Base-by-base conservation (phyloP, 23 tunicate species). In the Phallusia fumigata region DNA sequence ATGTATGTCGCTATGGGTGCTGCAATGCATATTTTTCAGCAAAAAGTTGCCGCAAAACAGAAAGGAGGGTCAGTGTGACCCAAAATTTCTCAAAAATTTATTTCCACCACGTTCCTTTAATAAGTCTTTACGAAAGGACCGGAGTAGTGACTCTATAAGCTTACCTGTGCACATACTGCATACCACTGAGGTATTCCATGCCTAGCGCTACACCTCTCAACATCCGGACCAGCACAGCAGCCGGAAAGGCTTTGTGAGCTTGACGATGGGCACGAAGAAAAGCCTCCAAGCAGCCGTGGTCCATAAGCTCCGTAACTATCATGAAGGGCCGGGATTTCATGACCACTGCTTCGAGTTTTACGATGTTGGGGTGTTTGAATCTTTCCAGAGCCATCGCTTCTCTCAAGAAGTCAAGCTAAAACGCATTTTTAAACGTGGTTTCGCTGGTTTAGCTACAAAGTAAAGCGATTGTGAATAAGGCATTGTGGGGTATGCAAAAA, bases 331-430 rank as follows among this genome's bases (percentile, higher is more conserved):
- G 97, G 33, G 88, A 51, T 36, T 36, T 64, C 28, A 88, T 92
- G 19, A 92, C 88, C 8, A 92, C 97, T 18, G 97, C 97, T 76
- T 92, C 97, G 34, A 92, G 76, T 31, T 87, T 90, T 72, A 92
- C 86, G 31, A 92, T 87, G 82, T 92, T 92, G 51, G 97, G 97
- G 74, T 92, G 97, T 13, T 85, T 83, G 73, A 92, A 92, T n/a
- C 75, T 79, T 65, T 89, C 91, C 35, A 92, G 75, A 22, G 97
- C 90, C 79, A 35, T 84, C 36, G 97, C 97, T 76, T 92, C 97
- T 0, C 86, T 83, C 19, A 92, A 81, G 47, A 92, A 92, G 64
- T 87, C 86, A 30, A 86, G 53, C 97, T 92, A 65, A n/a, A n/a
- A n/a, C n/a, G n/a, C n/a, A n/a, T n/a, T n/a, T n/a, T n/a, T n/a